Percentiles rank a stretch among this genome's conserved stretches.
phyloP scores from a whole-genome alignment of 2,888 invertebrate species.

The Laspeyria flexula region DNA sequence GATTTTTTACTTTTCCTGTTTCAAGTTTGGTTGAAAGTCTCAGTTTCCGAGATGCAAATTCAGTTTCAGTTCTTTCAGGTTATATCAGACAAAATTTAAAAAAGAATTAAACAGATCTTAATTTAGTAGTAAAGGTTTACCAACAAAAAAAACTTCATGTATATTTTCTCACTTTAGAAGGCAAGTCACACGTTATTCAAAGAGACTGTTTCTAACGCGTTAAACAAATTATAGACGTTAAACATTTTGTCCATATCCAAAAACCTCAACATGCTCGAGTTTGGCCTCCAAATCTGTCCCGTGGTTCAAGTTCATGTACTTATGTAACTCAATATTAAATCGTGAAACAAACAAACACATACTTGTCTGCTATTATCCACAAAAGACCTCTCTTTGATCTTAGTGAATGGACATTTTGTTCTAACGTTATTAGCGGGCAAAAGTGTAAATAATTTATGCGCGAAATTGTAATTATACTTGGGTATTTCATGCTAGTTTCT shows the following conservation, averaged over 20 bases:
- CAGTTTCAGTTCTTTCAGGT: too few relatives aligned
- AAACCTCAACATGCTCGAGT: not conserved
- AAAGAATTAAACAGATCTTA: too few relatives aligned
- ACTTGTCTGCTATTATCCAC: not conserved
- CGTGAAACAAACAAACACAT: constrained; percentile 26
- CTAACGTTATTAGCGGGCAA: not conserved
- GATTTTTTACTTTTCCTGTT: too few relatives aligned
- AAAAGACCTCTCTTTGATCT: constrained; percentile 15
- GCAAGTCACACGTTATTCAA: too few relatives aligned
- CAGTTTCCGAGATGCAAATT: too few relatives aligned
- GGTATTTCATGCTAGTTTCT: not conserved
- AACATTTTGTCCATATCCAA: too few relatives aligned
- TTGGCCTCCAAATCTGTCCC: constrained; percentile 13
- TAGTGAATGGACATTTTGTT: constrained; percentile 18
- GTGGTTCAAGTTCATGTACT: constrained; percentile 35
- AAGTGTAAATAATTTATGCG: not conserved
- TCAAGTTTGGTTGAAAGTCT: too few relatives aligned
- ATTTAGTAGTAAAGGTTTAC: too few relatives aligned
- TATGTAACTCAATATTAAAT: constrained; percentile 17
- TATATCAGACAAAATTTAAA: too few relatives aligned
- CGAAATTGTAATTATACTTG: not conserved
- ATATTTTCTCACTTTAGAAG: too few relatives aligned
- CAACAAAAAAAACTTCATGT: too few relatives aligned
- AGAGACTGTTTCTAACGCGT: too few relatives aligned
- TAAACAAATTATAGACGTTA: not conserved